Conservation (phyloP, 2,888 invertebrate genomes). For the Glomeris marginata region DNA sequence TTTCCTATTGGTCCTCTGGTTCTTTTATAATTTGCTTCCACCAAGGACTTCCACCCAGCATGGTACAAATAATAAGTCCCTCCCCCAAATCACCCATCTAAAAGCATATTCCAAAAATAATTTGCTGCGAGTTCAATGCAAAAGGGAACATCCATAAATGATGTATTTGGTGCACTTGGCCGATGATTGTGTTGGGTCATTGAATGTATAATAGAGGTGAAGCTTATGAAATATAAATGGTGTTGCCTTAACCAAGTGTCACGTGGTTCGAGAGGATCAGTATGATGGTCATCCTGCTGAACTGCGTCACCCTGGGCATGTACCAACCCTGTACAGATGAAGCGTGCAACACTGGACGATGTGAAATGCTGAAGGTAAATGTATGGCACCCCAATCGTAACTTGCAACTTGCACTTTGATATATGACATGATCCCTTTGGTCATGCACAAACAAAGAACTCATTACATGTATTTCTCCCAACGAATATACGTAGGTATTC, state of each 20-base stretch:
- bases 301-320: conserved; percentile 98
- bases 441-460: not conserved
- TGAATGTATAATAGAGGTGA: no score
- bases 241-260: conserved; percentile 41
- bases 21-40: no score
- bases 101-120: no score
- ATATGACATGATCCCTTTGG: not conserved
- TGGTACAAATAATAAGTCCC: no score
- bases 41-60: no score
- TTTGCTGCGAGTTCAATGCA: no score
- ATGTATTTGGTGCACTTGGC: no score
- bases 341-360: conserved; percentile 66
- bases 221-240: conserved; percentile 1
- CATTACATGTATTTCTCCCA: no score
- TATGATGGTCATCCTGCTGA: conserved; percentile 94
- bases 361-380: conserved; percentile 77
- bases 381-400: not conserved
- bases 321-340: conserved; percentile 97
- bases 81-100: no score
- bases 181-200: no score
- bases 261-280: conserved; percentile 99
- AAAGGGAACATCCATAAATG: no score
- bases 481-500: conserved; percentile 53
- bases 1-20: no score
- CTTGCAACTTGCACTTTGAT: not conserved